Evolutionary conservation across 2,113 vertebrate species (phyloP), one percentile per base, ranked within the genome.

Genomic region (Prionailurus viverrinus): DNA sequence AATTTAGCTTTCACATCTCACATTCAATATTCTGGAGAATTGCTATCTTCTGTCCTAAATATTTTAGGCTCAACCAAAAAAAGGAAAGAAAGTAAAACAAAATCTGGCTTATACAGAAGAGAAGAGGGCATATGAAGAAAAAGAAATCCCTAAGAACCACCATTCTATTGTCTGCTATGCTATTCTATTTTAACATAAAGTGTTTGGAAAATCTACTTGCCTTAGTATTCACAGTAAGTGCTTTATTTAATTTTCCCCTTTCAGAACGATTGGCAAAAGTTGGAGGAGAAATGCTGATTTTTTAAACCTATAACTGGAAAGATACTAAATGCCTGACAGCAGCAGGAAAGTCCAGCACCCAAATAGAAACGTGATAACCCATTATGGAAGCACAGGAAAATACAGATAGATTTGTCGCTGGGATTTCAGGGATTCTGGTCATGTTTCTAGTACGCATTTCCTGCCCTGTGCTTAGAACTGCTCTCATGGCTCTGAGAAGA

Each of bases 211-310:
- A 21, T 36, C 15, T 65, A 69, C 21, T 89, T 55, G 29, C 7
- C 7, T 89, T 51, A 31, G 0, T 79, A 83, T 68, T 94, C 58
- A 33, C 4, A 90, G 45, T 83, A 91, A 21, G 7, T 74, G 18
- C 8, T 83, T 95, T 92, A 90, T 97, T 95, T 82, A 92, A 87
- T 86, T 93, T 76, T 14, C 33, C 69, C 7, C 81, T n/a, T 82
- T 69, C 58, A 19, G 23, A 86, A 48, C 51, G 41, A 53, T 86
- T 92, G 76, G 23, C 11, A 91, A 85, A 95, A 91, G 80, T 88
- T 85, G 5, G 19, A 53, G 19, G 18, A 89, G 45, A 97, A 91
- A 79, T 95, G 51, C 29, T 95, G 45, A 78, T 66, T 95, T 90
- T 63, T 84, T 95, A 58, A 90, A 80, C 19, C 69, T 97, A 85